Evolutionary conservation across 2,113 vertebrate species (phyloP).

Genomic region (Nycticryphes semicollaris): DNA sequence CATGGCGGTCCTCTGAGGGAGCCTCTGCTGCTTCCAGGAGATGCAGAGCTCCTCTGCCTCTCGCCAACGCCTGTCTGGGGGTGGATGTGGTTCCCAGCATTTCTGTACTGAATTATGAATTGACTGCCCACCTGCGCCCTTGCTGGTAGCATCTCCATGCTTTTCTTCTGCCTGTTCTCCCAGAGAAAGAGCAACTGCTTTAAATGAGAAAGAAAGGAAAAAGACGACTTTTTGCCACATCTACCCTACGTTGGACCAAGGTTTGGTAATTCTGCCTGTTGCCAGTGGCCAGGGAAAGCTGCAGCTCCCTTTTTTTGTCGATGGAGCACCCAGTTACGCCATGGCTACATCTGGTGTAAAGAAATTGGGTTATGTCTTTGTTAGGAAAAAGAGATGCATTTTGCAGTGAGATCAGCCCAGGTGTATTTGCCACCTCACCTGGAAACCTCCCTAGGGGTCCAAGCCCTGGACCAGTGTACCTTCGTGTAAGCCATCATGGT

Average conservation of each 20-base stretch:
- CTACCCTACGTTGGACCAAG: background rate
- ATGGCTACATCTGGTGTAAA: background rate
- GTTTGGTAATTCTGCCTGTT: background rate
- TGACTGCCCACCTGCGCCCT: rapidly evolving
- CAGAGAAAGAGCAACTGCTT: background rate
- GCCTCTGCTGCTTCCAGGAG: background rate
- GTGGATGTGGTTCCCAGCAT: background rate
- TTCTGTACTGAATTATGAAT: background rate
- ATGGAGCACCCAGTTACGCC: background rate
- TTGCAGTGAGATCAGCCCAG: background rate
- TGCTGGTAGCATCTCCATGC: background rate
- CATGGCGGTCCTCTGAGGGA: background rate
- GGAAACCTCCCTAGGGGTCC: background rate
- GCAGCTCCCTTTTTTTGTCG: background rate
- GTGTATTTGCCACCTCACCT: background rate
- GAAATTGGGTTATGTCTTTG: background rate
- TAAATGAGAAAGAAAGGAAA: background rate
- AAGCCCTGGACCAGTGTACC: background rate
- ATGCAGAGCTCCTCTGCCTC: background rate
- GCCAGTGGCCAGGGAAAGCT: background rate
- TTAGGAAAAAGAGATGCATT: background rate
- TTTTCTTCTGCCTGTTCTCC: background rate
- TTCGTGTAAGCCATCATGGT: rapidly evolving
- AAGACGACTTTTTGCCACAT: background rate
- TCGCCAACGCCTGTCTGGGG: rapidly evolving